phyloP scores from a whole-genome alignment of 1,140 invertebrate genomes.

The Leptinotarsa undecemlineata region DNA sequence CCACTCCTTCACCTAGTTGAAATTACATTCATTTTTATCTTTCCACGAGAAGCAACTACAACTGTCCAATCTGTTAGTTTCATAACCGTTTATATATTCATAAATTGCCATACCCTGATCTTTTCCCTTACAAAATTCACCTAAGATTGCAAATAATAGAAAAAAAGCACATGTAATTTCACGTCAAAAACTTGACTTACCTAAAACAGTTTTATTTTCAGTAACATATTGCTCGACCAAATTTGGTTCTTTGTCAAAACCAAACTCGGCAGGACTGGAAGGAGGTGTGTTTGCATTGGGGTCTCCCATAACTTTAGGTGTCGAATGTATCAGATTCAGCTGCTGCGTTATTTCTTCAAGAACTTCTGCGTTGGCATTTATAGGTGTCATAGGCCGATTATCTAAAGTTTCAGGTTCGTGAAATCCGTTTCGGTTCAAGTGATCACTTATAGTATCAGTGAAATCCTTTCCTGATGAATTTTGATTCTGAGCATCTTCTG shows the following conservation, averaged over 20 bases:
- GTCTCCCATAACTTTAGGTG: constrained; percentile 25
- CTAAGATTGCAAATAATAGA: background rate
- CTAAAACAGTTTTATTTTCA: constrained; percentile 27
- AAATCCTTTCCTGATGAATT: constrained; percentile 48
- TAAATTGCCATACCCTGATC: constrained; percentile 16
- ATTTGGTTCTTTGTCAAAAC: constrained; percentile 30
- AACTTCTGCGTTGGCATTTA: constrained; percentile 40
- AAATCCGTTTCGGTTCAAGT: constrained; percentile 44
- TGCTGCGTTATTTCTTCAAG: constrained; percentile 50
- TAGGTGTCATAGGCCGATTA: constrained; percentile 21
- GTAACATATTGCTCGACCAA: constrained; percentile 28
- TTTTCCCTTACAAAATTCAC: constrained; percentile 14
- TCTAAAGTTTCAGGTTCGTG: constrained; percentile 28
- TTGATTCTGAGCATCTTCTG: constrained; percentile 24
- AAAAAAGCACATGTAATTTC: background rate
- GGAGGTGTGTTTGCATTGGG: constrained; percentile 47
- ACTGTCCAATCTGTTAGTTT: too few species aligned
- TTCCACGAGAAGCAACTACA: too few species aligned
- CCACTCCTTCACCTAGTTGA: too few species aligned
- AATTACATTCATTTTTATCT: too few species aligned
- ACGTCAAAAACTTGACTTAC: constrained; percentile 22
- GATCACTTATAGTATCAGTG: constrained; percentile 42
- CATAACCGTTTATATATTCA: too few species aligned
- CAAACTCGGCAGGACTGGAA: constrained; percentile 49
- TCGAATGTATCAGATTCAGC: constrained; percentile 44